These are phyloP conservation scores for Epicauta chinensis DNA, from an alignment of 1,140 invertebrate species.

Conservation along the genomic window DNA sequence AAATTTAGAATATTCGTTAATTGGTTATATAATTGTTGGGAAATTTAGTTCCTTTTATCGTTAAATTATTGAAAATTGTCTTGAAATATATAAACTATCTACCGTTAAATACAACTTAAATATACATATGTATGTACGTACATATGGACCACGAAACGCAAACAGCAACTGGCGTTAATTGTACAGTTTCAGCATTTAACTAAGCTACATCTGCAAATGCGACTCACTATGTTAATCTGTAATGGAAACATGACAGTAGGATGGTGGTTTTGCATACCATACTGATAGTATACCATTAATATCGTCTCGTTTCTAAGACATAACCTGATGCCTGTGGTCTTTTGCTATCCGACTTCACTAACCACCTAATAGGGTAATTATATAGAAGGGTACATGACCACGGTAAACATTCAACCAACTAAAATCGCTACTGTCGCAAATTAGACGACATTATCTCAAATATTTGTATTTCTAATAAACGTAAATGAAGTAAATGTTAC, in stretches of 20 bases:
- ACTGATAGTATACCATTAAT: conserved; percentile 3
- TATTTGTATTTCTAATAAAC: too few relatives aligned
- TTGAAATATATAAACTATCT: neutral
- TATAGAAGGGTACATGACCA: too few relatives aligned
- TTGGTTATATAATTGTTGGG: too few relatives aligned
- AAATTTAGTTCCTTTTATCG: too few relatives aligned
- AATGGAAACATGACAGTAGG: conserved; percentile 18
- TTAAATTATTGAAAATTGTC: too few relatives aligned
- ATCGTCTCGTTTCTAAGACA: conserved; percentile 2
- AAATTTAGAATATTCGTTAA: too few relatives aligned
- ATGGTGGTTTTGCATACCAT: conserved; percentile 12
- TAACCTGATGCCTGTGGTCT: conserved; percentile 7
- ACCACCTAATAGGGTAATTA: neutral
- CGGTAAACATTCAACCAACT: too few relatives aligned
- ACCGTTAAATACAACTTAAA: conserved; percentile 11
- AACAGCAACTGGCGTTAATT: conserved; percentile 29
- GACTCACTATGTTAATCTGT: conserved; percentile 18
- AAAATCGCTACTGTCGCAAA: too few relatives aligned
- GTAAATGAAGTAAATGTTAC: too few relatives aligned
- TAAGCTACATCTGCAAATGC: conserved; percentile 25
- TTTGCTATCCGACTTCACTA: conserved; percentile 10
- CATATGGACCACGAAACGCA: conserved; percentile 20
- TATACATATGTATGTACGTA: conserved; percentile 12
- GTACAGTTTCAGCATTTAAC: conserved; percentile 26
- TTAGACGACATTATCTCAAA: too few relatives aligned